Evolutionary conservation across 2,797 vertebrate genomes (phyloP).

Genomic region (Lithobates sylvaticus): DNA sequence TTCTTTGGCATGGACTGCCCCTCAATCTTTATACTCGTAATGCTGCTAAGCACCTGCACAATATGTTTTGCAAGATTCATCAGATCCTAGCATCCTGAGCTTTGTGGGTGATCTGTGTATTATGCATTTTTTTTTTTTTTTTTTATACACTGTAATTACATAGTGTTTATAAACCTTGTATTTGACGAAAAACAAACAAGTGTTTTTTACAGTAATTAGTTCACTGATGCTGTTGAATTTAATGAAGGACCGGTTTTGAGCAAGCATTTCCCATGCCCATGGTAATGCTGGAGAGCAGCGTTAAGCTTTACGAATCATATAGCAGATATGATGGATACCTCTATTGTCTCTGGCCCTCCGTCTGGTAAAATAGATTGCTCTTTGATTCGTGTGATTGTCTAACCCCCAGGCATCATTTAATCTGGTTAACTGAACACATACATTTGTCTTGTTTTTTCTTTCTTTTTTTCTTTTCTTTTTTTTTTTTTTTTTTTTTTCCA

Average conservation of each 20-base stretch:
- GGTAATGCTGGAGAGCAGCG: neutral
- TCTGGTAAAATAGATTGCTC: conserved; percentile 60
- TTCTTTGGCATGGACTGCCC: too few species aligned
- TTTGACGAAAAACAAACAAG: neutral
- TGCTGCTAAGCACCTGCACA: too few species aligned
- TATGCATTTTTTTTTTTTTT: too few species aligned
- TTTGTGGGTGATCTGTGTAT: too few species aligned
- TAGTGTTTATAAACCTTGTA: too few species aligned
- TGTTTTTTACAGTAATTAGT: neutral
- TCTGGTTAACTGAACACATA: conserved; percentile 76
- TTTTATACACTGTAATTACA: too few species aligned
- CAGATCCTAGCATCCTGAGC: too few species aligned
- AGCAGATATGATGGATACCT: conserved; percentile 43
- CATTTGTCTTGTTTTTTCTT: conserved; percentile 81
- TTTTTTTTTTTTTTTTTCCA: conserved; percentile 65
- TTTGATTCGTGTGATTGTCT: conserved; percentile 68
- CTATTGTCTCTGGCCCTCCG: conserved; percentile 36
- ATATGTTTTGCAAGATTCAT: too few species aligned
- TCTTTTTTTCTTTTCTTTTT: conserved; percentile 75
- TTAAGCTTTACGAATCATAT: neutral
- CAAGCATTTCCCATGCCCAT: neutral
- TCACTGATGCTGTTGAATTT: neutral
- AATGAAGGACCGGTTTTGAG: neutral
- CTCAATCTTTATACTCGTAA: too few species aligned
- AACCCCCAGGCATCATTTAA: conserved; percentile 75